Evolutionary conservation across 2,888 invertebrate genomes (phyloP), one percentile per base, ranked within the genome.

Genomic region (Uloborus plumipes): DNA sequence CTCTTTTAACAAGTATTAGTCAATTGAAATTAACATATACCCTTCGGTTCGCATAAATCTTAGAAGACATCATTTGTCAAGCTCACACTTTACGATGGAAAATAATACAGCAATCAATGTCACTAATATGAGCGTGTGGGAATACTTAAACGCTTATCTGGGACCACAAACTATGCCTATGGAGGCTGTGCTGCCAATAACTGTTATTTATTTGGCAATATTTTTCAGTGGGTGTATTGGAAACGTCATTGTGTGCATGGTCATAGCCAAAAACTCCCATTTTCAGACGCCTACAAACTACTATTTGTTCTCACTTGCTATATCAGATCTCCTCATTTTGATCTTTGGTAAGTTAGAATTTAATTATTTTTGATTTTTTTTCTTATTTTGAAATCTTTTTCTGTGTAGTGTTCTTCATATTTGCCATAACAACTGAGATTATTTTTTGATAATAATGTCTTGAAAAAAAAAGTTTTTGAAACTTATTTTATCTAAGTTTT

Each of bases 211-310:
- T 22, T 39, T 65, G 4, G 26, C 73, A 6, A 72, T 79, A n/a
- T 79, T 79, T 65, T 51, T 79, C 53, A 79, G 66, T 67, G 79
- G 79, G 1, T 64, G 74, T 47, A 73, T 79, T 31, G 79, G 79
- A 16, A 79, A 79, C 58, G 72, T 64, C 11, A 62, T 79, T 16
- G 79, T 79, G n/a, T 79, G 79, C 59, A 50, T 73, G 20, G 79
- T 79, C 22, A 67, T 79, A n/a, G 58, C 79, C 15, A n/a, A 73
- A 13, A 67, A 79, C 31, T 72, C 79, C 18, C 72, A 73, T 39
- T 93, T 97, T 93, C 95, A 95, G 87, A 95, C 95, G 0, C 94
- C 96, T 0, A 97, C 97, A 0, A 97, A 97, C 88, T 97, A 95
- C 88, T 97, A 97, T 88, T 91, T 97, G 66, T 95, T 96, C 90